Evolutionary conservation across 2,888 invertebrate species (phyloP).

Genomic region (Drosophila formosana): DNA sequence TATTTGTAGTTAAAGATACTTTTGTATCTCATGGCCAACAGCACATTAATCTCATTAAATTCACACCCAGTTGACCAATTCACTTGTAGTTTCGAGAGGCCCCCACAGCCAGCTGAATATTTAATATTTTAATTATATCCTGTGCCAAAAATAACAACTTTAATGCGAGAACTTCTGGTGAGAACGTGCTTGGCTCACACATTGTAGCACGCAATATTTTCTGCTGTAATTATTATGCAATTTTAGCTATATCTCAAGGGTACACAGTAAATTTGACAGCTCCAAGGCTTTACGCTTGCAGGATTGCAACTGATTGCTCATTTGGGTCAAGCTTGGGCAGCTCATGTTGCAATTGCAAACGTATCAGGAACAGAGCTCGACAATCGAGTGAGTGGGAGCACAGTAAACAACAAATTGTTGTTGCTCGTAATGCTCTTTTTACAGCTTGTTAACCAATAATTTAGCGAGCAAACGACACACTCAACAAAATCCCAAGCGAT

Average conservation of each 20-base stretch:
- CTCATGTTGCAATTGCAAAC: constrained; percentile 13
- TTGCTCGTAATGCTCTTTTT: constrained; percentile 48
- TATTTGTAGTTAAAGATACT: constrained; percentile 25
- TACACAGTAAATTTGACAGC: neutral
- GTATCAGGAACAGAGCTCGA: constrained; percentile 18
- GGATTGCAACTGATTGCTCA: constrained; percentile 37
- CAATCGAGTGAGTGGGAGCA: constrained; percentile 45
- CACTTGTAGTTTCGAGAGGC: constrained; percentile 1
- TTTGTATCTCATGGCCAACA: constrained; percentile 54
- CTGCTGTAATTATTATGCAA: neutral
- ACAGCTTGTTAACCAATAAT: constrained; percentile 57
- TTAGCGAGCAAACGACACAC: neutral
- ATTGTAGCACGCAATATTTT: neutral
- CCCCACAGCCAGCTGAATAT: constrained; percentile 22
- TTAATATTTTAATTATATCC: constrained; percentile 21
- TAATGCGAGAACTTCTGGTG: constrained; percentile 2
- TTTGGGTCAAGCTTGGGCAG: constrained; percentile 38
- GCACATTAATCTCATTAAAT: constrained; percentile 67
- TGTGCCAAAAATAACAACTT: constrained; percentile 8
- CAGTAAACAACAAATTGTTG: constrained; percentile 54
- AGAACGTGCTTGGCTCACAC: constrained; percentile 2
- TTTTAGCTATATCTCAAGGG: neutral
- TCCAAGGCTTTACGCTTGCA: neutral
- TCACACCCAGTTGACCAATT: constrained; percentile 46
- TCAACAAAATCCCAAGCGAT: constrained; percentile 18